A percentile compares a stretch with the other conserved stretches of the same genome.
These are phyloP conservation scores for Hypotaenidia philippensis DNA, from an alignment of 2,797 vertebrate genomes.

Conservation along the genomic window DNA sequence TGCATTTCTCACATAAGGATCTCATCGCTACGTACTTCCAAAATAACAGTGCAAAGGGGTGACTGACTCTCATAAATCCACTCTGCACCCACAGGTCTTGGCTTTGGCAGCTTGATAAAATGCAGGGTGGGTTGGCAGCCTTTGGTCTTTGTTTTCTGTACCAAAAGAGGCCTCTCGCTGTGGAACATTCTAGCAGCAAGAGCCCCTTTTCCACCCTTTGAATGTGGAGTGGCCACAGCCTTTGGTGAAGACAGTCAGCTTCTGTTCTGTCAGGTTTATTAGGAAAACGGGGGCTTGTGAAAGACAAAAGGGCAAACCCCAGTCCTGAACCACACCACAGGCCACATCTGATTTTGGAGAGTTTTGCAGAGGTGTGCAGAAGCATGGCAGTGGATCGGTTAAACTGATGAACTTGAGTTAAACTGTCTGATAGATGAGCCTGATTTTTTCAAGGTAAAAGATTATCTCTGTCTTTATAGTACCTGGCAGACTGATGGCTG, in stretches of 20 bases:
- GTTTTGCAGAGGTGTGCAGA: background rate
- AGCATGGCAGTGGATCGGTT: background rate
- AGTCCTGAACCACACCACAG: background rate
- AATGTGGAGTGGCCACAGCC: background rate
- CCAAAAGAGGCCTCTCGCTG: background rate
- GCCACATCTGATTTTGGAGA: background rate
- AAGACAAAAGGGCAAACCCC: background rate
- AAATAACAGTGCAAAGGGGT: background rate
- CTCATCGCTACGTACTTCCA: background rate
- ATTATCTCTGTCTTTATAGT: background rate
- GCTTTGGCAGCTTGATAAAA: background rate
- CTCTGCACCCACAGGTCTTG: background rate
- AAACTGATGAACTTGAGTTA: background rate
- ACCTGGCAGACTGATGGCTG: too few species aligned
- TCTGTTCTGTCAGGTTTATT: background rate
- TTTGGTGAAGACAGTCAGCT: background rate
- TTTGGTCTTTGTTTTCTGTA: background rate
- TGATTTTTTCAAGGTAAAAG: background rate
- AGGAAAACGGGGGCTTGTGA: background rate
- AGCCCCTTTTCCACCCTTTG: background rate
- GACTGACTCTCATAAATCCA: background rate
- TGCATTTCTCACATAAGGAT: rapidly evolving
- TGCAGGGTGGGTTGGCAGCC: background rate
- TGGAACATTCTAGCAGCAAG: background rate
- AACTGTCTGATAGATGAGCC: background rate